Conservation (phyloP, 37 sponge, comb jelly and placozoan genomes). For the Eunapius fragilis region DNA sequence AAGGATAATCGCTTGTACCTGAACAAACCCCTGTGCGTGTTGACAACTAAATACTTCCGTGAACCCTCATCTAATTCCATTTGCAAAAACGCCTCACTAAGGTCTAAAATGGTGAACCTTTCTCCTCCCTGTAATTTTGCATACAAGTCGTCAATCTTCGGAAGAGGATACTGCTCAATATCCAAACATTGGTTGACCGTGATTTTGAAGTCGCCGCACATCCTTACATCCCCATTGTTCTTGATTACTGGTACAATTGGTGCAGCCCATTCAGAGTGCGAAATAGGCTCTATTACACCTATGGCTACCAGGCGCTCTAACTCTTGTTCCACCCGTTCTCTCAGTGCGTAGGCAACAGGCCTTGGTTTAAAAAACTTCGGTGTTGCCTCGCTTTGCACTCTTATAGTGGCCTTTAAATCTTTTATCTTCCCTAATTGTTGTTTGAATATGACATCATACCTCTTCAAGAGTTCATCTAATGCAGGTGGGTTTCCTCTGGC, state of each 20-base stretch:
- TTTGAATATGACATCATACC: no score
- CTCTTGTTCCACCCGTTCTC: neutral
- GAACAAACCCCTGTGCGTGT: constrained; percentile 48
- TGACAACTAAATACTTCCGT: no score
- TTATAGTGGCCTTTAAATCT: no score
- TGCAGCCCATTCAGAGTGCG: constrained; percentile 28
- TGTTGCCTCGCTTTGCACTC: no score
- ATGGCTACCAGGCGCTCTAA: neutral
- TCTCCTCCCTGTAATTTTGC: constrained; percentile 32
- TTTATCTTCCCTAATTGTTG: no score
- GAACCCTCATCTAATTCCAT: constrained; percentile 29
- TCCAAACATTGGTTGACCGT: constrained; percentile 41
- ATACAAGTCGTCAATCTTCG: constrained; percentile 31
- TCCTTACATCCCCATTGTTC: no score
- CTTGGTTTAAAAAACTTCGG: no score
- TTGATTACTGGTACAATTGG: neutral
- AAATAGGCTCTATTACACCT: neutral
- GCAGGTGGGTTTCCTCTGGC: no score
- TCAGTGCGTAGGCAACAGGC: no score
- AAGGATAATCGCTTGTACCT: constrained; percentile 17
- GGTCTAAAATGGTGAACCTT: constrained; percentile 42
- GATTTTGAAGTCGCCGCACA: constrained; percentile 25
- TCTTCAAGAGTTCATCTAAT: no score
- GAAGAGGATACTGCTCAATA: neutral
- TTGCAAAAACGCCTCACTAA: no score